These are phyloP conservation scores for Metopolophium dirhodum DNA, from an alignment of 1,140 invertebrate species.

Conservation along the genomic window DNA sequence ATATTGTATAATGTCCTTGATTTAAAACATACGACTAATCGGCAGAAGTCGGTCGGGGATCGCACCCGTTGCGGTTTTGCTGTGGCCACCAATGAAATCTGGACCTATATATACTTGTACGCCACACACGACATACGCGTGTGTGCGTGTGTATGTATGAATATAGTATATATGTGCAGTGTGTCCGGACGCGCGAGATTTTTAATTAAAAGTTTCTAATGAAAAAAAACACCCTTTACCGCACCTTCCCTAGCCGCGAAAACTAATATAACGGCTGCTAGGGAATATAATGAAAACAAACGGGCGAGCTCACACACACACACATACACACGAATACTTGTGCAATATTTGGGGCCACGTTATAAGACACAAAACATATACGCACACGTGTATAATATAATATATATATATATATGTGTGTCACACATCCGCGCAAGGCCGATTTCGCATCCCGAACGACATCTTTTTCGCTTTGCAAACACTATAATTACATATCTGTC, in stretches of 20 bases:
- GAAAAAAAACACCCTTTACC: slow-evolving; percentile 52
- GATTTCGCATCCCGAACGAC: neutral
- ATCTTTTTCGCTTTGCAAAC: slow-evolving; percentile 32
- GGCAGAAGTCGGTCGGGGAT: slow-evolving; percentile 25
- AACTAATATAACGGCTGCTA: slow-evolving; percentile 56
- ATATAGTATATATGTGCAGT: neutral
- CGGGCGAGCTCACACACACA: neutral
- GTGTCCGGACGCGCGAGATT: slow-evolving; percentile 46
- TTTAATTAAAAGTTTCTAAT: slow-evolving; percentile 58
- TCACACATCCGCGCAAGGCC: neutral
- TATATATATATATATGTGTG: neutral
- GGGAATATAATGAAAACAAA: slow-evolving; percentile 57
- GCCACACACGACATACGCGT: neutral
- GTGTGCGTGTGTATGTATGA: neutral
- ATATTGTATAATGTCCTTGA: neutral
- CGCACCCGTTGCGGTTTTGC: slow-evolving; percentile 39
- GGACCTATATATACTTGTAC: slow-evolving; percentile 21
- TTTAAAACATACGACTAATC: slow-evolving; percentile 19
- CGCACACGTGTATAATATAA: neutral
- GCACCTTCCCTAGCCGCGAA: neutral
- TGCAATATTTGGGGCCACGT: slow-evolving; percentile 38
- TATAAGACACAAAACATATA: slow-evolving; percentile 10
- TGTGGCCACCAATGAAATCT: slow-evolving; percentile 36
- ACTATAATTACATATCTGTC: neutral
- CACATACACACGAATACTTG: neutral